phyloP scores from a whole-genome alignment of 1,140 invertebrate genomes.

The Temnothorax longispinosus region DNA sequence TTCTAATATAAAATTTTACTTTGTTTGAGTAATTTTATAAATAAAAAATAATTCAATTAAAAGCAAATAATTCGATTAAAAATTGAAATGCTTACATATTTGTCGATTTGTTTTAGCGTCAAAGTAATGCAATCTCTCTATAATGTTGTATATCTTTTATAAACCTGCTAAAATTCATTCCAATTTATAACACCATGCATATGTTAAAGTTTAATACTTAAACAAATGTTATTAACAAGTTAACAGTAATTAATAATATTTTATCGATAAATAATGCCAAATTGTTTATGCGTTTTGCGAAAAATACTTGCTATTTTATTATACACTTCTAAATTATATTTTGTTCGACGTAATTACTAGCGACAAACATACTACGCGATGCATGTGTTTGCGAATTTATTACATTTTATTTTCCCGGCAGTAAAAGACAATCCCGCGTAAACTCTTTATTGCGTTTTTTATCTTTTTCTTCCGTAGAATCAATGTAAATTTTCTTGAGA shows the following conservation, averaged over 20 bases:
- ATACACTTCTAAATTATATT: background rate
- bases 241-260: background rate
- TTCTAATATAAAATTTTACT: background rate
- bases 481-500: conserved; percentile 26
- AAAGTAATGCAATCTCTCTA: background rate
- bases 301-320: background rate
- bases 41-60: background rate
- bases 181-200: background rate
- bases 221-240: too few relatives aligned
- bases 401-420: conserved; percentile 14
- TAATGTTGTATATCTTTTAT: background rate
- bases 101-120: background rate
- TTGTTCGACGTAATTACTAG: background rate
- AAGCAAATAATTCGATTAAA: background rate
- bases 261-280: background rate
- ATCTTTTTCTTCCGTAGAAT: background rate
- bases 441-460: conserved; percentile 26
- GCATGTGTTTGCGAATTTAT: conserved; percentile 8
- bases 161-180: background rate
- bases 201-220: background rate
- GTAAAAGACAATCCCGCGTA: background rate
- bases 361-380: background rate
- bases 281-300: too few relatives aligned
- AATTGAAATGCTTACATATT: background rate
- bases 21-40: background rate